Evolutionary conservation across 1,140 invertebrate species (phyloP).

Genomic region (Mactra quadrangularis): DNA sequence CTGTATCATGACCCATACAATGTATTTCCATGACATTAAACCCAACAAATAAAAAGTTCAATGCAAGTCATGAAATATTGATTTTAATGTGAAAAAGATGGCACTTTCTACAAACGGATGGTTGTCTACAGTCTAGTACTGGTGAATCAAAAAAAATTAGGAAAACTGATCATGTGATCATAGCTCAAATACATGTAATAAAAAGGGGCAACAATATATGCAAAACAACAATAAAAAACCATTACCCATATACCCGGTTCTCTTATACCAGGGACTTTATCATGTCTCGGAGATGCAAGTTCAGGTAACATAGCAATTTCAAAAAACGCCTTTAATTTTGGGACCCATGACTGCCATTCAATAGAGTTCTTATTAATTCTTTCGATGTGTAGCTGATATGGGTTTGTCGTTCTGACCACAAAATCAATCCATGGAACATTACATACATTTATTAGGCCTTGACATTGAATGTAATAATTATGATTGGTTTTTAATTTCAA

Average conservation of each 20-base stretch:
- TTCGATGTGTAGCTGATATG: constrained; percentile 57
- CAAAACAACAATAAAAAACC: too few species aligned
- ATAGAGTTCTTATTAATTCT: constrained; percentile 25
- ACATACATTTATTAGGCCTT: constrained; percentile 45
- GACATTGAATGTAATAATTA: constrained; percentile 52
- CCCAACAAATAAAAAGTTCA: too few species aligned
- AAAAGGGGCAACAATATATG: too few species aligned
- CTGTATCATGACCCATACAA: too few species aligned
- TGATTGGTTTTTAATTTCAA: constrained; percentile 55
- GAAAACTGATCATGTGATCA: too few species aligned
- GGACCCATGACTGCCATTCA: constrained; percentile 31
- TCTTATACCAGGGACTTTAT: constrained; percentile 51
- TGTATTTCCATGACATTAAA: too few species aligned
- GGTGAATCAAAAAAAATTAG: too few species aligned
- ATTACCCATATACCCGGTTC: constrained; percentile 59
- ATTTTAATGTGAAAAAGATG: too few species aligned
- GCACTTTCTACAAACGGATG: too few species aligned
- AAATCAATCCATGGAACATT: constrained; percentile 54
- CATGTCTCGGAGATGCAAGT: constrained; percentile 35
- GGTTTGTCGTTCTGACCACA: constrained; percentile 46
- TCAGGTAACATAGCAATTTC: constrained; percentile 51
- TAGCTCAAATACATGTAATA: too few species aligned
- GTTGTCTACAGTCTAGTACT: too few species aligned
- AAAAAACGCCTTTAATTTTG: constrained; percentile 56
- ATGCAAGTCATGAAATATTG: too few species aligned